A percentile compares a stretch with the other conserved stretches of the same genome.
phyloP scores from a whole-genome alignment of 2,888 invertebrate species.

The Phalera bucephala region DNA sequence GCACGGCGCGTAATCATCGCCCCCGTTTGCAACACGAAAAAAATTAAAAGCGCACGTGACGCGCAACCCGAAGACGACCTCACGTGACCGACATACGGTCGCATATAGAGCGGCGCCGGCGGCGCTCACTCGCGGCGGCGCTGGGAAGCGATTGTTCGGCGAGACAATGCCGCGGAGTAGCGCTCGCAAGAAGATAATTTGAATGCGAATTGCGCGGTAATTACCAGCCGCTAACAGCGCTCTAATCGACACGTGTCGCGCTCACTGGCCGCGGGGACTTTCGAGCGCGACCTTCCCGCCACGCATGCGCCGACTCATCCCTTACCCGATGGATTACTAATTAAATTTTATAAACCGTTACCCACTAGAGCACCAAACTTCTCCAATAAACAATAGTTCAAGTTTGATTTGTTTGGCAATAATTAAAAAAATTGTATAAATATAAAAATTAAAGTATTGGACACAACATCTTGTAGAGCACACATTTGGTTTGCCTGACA shows the following conservation, averaged over 20 bases:
- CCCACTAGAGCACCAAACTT: too few relatives aligned
- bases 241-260: slow-evolving; percentile 29
- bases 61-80: neutral
- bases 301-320: too few relatives aligned
- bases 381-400: too few relatives aligned
- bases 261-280: neutral
- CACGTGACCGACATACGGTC: slow-evolving; percentile 1
- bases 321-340: too few relatives aligned
- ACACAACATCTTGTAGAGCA: too few relatives aligned
- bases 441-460: too few relatives aligned
- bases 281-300: too few relatives aligned
- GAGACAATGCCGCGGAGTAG: slow-evolving; percentile 42
- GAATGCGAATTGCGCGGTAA: slow-evolving; percentile 32
- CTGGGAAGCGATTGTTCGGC: slow-evolving; percentile 35
- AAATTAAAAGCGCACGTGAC: neutral
- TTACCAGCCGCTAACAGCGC: slow-evolving; percentile 19
- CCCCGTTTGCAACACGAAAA: slow-evolving; percentile 3
- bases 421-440: too few relatives aligned
- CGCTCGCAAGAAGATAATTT: slow-evolving; percentile 26
- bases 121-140: neutral
- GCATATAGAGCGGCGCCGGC: neutral
- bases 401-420: too few relatives aligned
- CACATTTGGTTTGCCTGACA: too few relatives aligned
- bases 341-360: too few relatives aligned
- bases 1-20: slow-evolving; percentile 24